Base-by-base conservation (phyloP, 2,797 vertebrate genomes). In the Diplodus sargus region DNA sequence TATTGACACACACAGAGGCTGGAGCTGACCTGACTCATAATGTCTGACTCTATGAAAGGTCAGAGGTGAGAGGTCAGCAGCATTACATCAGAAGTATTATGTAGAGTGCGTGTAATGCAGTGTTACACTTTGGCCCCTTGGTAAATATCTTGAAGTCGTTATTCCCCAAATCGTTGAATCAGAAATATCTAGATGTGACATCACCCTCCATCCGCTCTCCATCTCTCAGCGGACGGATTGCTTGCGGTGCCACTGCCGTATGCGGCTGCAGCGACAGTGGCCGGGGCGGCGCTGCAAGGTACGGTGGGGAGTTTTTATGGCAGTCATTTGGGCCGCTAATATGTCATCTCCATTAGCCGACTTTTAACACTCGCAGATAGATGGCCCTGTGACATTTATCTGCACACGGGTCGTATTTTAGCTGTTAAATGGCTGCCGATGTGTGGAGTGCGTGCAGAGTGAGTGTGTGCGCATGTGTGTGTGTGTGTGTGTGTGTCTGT, bases 291-390 rank as follows among this genome's bases (percentile, higher is more conserved):
- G 63, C 90, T 83, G 80, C 84, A 60, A 91, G 86, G 89, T 78
- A 90, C 56, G 89, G 75, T 73, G 85, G 85, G 34, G 87, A 86
- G 88, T 84, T 92, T 94, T 94, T 93, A 94, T 90, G 83, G 87
- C 89, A 88, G 92, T 92, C 92, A 93, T 93, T 93, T 94, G 87
- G 88, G 87, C 87, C 3, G 79, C 88, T 93, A 93, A 94, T 94
- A 94, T 94, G 92, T 94, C 93, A 94, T 90, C 89, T 92, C 93
- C 92, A 94, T 94, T 93, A 94, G 92, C 83, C 54, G 88, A 92
- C 90, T 89, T 92, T 92, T 92, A 93, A 92, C 91, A 87, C 89
- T 84, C 78, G 12, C 79, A 90, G 92, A 94, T 92, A 88, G 91
- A 94, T 93, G 90, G 90, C 87, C 79, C 82, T 54, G 70, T 94